Percentiles rank a stretch among this genome's conserved stretches.
phyloP scores from a whole-genome alignment of 2,888 invertebrate species.

The Drosophila vallismaia region DNA sequence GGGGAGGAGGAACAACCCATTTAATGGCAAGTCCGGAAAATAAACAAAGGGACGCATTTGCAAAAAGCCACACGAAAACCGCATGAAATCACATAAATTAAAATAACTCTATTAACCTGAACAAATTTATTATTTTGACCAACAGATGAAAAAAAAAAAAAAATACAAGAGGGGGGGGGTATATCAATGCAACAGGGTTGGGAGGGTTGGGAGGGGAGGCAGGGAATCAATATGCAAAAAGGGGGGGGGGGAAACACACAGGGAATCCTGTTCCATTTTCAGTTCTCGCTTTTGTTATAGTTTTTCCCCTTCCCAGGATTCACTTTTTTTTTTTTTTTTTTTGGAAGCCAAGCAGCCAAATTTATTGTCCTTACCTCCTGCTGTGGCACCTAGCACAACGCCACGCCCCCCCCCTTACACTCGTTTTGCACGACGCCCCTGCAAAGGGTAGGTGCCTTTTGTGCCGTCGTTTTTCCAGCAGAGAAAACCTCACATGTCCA shows the following conservation, averaged over 20 bases:
- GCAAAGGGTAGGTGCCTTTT: neutral
- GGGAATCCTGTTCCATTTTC: slow-evolving; percentile 31
- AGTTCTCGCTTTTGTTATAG: slow-evolving; percentile 29
- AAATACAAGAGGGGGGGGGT: neutral
- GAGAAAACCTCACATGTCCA: slow-evolving; percentile 50
- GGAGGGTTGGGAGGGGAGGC: slow-evolving; percentile 26
- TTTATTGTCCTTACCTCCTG: slow-evolving; percentile 69
- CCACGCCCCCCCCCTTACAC: neutral
- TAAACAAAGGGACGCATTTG: slow-evolving; percentile 68
- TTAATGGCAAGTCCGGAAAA: neutral
- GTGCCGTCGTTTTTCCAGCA: slow-evolving; percentile 5
- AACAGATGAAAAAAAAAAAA: slow-evolving; percentile 31
- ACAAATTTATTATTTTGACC: slow-evolving; percentile 81
- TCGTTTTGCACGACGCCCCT: neutral
- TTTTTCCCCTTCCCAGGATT: neutral
- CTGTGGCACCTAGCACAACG: slow-evolving; percentile 40
- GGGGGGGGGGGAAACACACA: slow-evolving; percentile 7
- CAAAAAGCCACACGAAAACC: slow-evolving; percentile 75
- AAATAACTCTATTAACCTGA: slow-evolving; percentile 82
- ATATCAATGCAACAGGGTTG: slow-evolving; percentile 38
- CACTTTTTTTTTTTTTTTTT: slow-evolving; percentile 1
- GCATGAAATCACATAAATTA: slow-evolving; percentile 80
- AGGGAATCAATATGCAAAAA: slow-evolving; percentile 16
- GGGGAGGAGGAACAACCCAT: too few relatives aligned
- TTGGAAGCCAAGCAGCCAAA: slow-evolving; percentile 52